Percentiles rank a stretch among this genome's conserved stretches.
phyloP scores from a whole-genome alignment of 2,888 invertebrate genomes.

The Apeira syringaria region DNA sequence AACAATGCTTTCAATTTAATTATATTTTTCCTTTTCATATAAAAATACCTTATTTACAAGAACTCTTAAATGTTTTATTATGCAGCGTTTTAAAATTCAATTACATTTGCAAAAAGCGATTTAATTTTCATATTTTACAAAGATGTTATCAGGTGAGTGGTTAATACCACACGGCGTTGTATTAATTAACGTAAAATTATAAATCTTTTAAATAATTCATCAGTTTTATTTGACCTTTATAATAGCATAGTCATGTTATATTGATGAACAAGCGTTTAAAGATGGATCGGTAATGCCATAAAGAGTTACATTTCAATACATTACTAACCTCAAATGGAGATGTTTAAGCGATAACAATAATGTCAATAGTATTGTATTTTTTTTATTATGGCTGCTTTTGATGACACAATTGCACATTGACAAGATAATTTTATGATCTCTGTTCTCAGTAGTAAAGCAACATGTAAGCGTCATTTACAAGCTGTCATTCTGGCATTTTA shows the following conservation, averaged over 20 bases:
- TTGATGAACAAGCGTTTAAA: constrained; percentile 4
- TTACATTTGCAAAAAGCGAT: not conserved
- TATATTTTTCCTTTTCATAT: too few species aligned
- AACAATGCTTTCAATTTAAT: too few species aligned
- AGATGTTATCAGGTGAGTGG: not conserved
- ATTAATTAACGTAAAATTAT: constrained; percentile 12
- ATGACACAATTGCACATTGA: not conserved
- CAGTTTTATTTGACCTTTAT: constrained; percentile 11
- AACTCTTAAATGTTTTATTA: too few species aligned
- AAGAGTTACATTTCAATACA: constrained; percentile 11
- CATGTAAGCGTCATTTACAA: too few species aligned
- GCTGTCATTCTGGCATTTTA: too few species aligned
- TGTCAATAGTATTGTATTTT: not conserved
- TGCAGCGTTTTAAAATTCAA: not conserved
- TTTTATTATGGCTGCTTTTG: constrained; percentile 4
- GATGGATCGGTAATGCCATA: constrained; percentile 8
- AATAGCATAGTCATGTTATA: constrained; percentile 7
- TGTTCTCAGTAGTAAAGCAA: not conserved
- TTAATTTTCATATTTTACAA: not conserved
- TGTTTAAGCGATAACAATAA: constrained; percentile 4
- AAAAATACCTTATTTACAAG: too few species aligned
- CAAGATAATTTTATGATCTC: constrained; percentile 10
- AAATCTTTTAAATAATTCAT: constrained; percentile 17
- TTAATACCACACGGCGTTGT: constrained; percentile 1
- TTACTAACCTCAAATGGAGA: constrained; percentile 9